Evolutionary conservation across 2,888 invertebrate species (phyloP).

Genomic region (Sinopyrophorus schimmeli): DNA sequence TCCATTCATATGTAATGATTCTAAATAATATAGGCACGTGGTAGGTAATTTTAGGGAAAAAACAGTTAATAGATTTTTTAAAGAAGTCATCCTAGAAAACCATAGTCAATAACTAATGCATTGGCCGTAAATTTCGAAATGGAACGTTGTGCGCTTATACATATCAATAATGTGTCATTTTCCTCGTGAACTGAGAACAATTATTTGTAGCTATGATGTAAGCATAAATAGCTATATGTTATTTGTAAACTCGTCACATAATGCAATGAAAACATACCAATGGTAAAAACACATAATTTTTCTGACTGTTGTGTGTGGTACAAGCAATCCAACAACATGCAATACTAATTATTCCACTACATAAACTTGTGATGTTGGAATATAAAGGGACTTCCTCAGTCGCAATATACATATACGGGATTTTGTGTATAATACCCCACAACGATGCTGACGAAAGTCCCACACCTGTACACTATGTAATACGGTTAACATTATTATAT

Average conservation of each 20-base stretch:
- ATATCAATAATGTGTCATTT: no score
- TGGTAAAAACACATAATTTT: constrained; percentile 32
- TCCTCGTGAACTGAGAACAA: no score
- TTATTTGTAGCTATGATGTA: no score
- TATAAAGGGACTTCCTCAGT: constrained; percentile 24
- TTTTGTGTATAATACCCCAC: constrained; percentile 30
- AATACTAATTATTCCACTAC: constrained; percentile 32
- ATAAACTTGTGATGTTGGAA: constrained; percentile 27
- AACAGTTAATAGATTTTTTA: no score
- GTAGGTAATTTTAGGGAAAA: no score
- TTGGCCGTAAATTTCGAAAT: no score
- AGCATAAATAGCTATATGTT: not conserved
- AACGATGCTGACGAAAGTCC: constrained; percentile 24
- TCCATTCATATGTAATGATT: no score
- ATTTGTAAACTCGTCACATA: not conserved
- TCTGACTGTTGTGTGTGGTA: constrained; percentile 32
- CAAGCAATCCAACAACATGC: constrained; percentile 36
- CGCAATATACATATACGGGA: constrained; percentile 33
- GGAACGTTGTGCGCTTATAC: no score
- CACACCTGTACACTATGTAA: constrained; percentile 29
- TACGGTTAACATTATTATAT: constrained; percentile 4
- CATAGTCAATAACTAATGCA: no score
- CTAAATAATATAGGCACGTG: no score
- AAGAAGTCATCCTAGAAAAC: no score
- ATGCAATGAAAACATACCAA: constrained; percentile 24